Evolutionary conservation across 2,888 invertebrate genomes (phyloP).

Genomic region (Meandrusa payeni): DNA sequence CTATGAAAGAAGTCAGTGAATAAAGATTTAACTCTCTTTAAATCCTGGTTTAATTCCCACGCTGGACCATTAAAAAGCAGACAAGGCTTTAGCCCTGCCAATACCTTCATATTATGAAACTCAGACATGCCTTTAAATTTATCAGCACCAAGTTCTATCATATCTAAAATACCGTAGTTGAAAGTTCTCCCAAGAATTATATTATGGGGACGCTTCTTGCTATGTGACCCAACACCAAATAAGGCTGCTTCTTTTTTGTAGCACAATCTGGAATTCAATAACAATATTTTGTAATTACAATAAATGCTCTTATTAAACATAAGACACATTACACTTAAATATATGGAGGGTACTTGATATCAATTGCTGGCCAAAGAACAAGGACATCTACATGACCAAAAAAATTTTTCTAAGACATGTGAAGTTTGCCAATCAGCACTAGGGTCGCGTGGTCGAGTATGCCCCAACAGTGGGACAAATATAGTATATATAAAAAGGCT

Average conservation of each 20-base stretch:
- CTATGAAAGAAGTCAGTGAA: conserved; percentile 96
- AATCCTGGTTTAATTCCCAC: conserved; percentile 91
- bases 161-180: conserved; percentile 94
- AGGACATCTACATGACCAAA: too few species aligned
- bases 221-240: conserved; percentile 95
- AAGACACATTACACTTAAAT: too few species aligned
- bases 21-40: conserved; percentile 91
- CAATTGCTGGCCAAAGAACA: too few species aligned
- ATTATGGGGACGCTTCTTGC: conserved; percentile 97
- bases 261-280: conserved; percentile 73
- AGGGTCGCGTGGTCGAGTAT: too few species aligned
- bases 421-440: too few species aligned
- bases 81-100: conserved; percentile 93
- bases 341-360: too few species aligned
- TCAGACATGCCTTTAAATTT: conserved; percentile 89
- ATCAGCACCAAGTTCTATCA: conserved; percentile 96
- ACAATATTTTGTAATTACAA: too few species aligned
- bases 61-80: conserved; percentile 94
- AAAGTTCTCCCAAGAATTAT: conserved; percentile 93
- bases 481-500: too few species aligned
- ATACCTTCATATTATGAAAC: conserved; percentile 89
- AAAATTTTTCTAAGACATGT: too few species aligned
- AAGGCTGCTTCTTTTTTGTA: conserved; percentile 93
- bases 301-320: too few species aligned
- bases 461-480: too few species aligned